phyloP scores from a whole-genome alignment of 2,797 vertebrate species.

The Zalophus californianus region DNA sequence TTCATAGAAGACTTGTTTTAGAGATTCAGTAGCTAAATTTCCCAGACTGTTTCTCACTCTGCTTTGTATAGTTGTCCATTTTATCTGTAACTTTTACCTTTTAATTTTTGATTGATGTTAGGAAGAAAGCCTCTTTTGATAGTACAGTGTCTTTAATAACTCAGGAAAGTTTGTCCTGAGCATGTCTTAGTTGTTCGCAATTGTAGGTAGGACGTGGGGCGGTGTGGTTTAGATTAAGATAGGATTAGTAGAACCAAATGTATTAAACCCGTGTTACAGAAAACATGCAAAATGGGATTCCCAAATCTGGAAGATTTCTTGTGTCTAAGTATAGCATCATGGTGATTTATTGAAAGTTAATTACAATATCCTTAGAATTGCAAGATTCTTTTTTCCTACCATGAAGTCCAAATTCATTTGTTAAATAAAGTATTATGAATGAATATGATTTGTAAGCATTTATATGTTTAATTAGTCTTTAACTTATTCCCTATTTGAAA shows the following conservation, averaged over 20 bases:
- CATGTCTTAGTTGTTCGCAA: not conserved
- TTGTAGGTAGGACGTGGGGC: not conserved
- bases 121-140: not conserved
- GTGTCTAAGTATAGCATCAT: not conserved
- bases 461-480: not conserved
- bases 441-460: not conserved
- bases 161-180: not conserved
- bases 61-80: not conserved
- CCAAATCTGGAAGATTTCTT: not conserved
- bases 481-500: not conserved
- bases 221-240: not conserved
- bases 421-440: not conserved
- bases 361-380: constrained; percentile 12
- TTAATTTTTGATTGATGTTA: not conserved
- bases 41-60: constrained; percentile 3
- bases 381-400: constrained; percentile 21
- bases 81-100: constrained; percentile 25
- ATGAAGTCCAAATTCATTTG: constrained; percentile 39
- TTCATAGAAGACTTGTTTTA: not conserved
- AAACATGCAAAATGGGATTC: not conserved
- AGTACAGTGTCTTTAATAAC: not conserved
- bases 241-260: not conserved
- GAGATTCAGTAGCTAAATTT: not conserved
- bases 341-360: constrained; percentile 28
- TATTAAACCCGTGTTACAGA: not conserved